Evolutionary conservation across 1,140 invertebrate genomes (phyloP), one percentile per base, ranked within the genome.

Genomic region (Uloborus diversus): DNA sequence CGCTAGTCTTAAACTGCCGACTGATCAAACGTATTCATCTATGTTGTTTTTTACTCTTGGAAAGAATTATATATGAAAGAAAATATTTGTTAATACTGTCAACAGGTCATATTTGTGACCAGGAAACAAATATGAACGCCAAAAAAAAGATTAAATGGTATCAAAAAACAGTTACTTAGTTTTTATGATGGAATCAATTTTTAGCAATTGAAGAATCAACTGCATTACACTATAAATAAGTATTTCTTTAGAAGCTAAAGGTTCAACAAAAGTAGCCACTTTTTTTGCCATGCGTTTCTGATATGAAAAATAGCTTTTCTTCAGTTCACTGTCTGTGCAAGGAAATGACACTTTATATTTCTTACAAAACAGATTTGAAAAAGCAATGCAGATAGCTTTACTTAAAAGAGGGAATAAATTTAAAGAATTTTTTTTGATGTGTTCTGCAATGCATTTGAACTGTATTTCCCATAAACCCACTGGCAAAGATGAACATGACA

Each of bases 121-220:
- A n/a, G n/a, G n/a, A n/a, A n/a, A n/a, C n/a, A n/a, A n/a, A n/a
- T n/a, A n/a, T n/a, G n/a, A n/a, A n/a, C n/a, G n/a, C n/a, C n/a
- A n/a, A n/a, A n/a, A n/a, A n/a, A n/a, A n/a, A n/a, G n/a, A n/a
- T n/a, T n/a, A n/a, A n/a, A n/a, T n/a, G n/a, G n/a, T n/a, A n/a
- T n/a, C n/a, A n/a, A n/a, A n/a, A n/a, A 56, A 2, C 53, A 56
- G n/a, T 49, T 4, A 47, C 56, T 56, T 70, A 53, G 33, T n/a
- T 20, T 4, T 20, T 13, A 71, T 13, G 23, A 71, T 59, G 11
- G 51, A 23, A 59, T 71, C 69, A 17, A 71, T 71, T 71, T 25
- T 71, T 14, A 71, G 28, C n/a, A 71, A 28, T 28, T 59, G 69
- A 20, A 49, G n/a, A 4, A 59, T 9, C 53, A 71, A 27, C 9